Conservation (phyloP, 2,888 invertebrate genomes). For the Amphipoea lucens region DNA sequence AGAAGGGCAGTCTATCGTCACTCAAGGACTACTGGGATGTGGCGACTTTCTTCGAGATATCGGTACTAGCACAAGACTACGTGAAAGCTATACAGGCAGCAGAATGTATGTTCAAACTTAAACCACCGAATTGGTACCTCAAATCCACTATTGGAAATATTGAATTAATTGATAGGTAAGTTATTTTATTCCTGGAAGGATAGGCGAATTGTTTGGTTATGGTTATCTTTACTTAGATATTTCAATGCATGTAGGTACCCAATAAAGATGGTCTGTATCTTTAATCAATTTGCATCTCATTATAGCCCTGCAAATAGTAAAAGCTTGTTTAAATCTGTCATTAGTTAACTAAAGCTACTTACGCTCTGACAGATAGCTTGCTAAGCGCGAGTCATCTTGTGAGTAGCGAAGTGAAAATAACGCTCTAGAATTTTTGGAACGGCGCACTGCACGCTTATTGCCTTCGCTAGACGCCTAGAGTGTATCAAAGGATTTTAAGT, state of each 20-base stretch:
- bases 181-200: neutral
- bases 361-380: too few species aligned
- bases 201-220: neutral
- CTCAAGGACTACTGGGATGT: conserved; percentile 99
- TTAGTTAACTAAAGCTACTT: too few species aligned
- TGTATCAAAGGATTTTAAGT: too few species aligned
- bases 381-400: too few species aligned
- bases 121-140: conserved; percentile 98
- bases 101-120: conserved; percentile 97
- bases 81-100: conserved; percentile 99
- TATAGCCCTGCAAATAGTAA: neutral
- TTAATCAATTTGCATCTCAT: too few species aligned
- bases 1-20: conserved; percentile 98
- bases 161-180: conserved; percentile 94
- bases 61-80: conserved; percentile 99
- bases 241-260: neutral
- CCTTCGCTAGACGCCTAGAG: too few species aligned
- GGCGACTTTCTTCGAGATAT: conserved; percentile 99
- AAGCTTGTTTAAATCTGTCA: neutral
- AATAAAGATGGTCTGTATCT: neutral
- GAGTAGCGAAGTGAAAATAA: too few species aligned
- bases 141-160: conserved; percentile 99
- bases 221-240: neutral
- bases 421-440: too few species aligned
- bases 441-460: too few species aligned